These are phyloP conservation scores for Oxycera nigricornis DNA, from an alignment of 2,888 invertebrate species.

Conservation along the genomic window DNA sequence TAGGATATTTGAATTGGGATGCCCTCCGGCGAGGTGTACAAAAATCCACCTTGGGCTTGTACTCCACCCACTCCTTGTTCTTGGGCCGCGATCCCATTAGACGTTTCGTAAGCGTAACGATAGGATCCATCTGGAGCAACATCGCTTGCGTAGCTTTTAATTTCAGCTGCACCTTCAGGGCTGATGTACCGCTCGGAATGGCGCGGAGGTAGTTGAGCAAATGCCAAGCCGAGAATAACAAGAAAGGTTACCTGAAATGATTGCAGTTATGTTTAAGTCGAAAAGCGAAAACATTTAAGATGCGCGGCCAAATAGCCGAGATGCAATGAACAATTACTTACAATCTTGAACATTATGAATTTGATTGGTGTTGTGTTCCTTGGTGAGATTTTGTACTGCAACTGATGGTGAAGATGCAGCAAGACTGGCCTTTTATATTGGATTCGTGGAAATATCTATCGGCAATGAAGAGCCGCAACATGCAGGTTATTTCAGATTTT, in stretches of 20 bases:
- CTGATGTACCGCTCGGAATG: conserved; percentile 8
- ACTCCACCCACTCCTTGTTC: conserved; percentile 65
- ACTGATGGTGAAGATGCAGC: conserved; percentile 19
- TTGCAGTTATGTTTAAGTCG: background rate
- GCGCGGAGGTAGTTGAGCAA: background rate
- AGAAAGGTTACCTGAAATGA: conserved; percentile 5
- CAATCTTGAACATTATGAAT: conserved; percentile 15
- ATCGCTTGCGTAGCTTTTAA: conserved; percentile 21
- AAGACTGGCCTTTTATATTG: conserved; percentile 11
- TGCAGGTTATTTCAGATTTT: background rate
- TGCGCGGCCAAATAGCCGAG: background rate
- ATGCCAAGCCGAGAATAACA: background rate
- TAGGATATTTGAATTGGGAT: conserved; percentile 60
- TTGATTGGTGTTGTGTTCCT: background rate
- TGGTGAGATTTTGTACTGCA: conserved; percentile 5
- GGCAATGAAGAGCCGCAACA: background rate
- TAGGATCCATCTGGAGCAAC: conserved; percentile 54
- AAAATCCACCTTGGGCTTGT: conserved; percentile 52
- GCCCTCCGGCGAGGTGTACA: conserved; percentile 67
- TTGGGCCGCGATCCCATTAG: conserved; percentile 69
- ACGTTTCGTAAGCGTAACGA: conserved; percentile 64
- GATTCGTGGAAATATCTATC: background rate
- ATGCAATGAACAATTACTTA: background rate
- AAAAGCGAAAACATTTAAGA: background rate
- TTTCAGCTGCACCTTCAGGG: conserved; percentile 54